These are phyloP conservation scores for Notechis scutatus DNA, from an alignment of 2,113 vertebrate genomes.

Conservation along the genomic window DNA sequence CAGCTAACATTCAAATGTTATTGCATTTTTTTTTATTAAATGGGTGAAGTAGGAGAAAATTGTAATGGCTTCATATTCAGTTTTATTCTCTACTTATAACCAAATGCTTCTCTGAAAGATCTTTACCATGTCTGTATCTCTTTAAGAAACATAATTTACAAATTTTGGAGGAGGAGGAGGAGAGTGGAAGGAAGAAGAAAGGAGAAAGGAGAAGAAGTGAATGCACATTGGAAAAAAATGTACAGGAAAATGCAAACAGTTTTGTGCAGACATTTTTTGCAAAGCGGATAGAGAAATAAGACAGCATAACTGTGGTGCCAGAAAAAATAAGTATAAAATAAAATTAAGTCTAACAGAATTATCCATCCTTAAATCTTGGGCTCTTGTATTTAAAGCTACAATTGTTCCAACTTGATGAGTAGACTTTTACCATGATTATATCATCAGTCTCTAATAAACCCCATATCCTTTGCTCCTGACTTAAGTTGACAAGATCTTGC, in stretches of 20 bases:
- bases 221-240: not conserved
- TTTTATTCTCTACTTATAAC: not conserved
- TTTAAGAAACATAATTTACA: not conserved
- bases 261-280: not conserved
- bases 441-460: not conserved
- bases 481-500: not conserved
- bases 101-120: not conserved
- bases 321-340: not conserved
- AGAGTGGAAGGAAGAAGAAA: not conserved
- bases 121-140: not conserved
- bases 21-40: constrained; percentile 49
- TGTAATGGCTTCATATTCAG: not conserved
- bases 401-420: not conserved
- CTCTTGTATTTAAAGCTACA: not conserved
- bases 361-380: not conserved
- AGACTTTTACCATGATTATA: not conserved
- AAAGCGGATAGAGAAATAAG: not conserved
- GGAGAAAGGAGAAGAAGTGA: not conserved
- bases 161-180: not conserved
- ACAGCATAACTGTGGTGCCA: not conserved
- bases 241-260: not conserved
- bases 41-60: constrained; percentile 33
- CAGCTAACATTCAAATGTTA: constrained; percentile 42
- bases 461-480: not conserved
- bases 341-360: not conserved